Conservation (phyloP, 2,113 vertebrate species). For the Gopherus flavomarginatus region DNA sequence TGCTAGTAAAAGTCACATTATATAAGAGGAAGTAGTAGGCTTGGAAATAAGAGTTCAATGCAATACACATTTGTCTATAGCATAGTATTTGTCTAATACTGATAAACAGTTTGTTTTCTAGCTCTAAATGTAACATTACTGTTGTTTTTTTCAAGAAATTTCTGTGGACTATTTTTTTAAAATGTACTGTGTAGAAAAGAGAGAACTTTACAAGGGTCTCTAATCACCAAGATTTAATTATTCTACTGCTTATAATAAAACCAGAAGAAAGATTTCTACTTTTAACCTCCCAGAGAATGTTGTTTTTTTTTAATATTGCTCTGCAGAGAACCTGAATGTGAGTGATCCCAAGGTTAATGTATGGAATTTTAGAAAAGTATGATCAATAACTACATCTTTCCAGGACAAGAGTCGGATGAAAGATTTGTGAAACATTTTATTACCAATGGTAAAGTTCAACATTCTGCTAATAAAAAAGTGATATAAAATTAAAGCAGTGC, state of each 20-base stretch:
- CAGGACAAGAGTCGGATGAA: not conserved
- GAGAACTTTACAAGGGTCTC: not conserved
- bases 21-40: not conserved
- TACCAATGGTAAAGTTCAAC: not conserved
- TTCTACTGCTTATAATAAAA: not conserved
- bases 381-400: not conserved
- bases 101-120: not conserved
- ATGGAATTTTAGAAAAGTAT: not conserved
- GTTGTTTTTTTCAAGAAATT: not conserved
- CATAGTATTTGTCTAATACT: no score
- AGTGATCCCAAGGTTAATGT: not conserved
- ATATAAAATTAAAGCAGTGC: not conserved
- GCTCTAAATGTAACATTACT: not conserved
- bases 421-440: not conserved
- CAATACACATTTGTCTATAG: not conserved
- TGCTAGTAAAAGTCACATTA: not conserved
- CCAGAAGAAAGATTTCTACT: no score
- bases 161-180: not conserved
- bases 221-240: not conserved
- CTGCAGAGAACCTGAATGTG: not conserved
- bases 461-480: not conserved
- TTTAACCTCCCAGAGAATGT: not conserved
- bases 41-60: not conserved
- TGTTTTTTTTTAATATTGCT: not conserved
- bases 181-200: no score